Base-by-base conservation (phyloP, 2,113 vertebrate species). In the Aspiorhynchus laticeps region DNA sequence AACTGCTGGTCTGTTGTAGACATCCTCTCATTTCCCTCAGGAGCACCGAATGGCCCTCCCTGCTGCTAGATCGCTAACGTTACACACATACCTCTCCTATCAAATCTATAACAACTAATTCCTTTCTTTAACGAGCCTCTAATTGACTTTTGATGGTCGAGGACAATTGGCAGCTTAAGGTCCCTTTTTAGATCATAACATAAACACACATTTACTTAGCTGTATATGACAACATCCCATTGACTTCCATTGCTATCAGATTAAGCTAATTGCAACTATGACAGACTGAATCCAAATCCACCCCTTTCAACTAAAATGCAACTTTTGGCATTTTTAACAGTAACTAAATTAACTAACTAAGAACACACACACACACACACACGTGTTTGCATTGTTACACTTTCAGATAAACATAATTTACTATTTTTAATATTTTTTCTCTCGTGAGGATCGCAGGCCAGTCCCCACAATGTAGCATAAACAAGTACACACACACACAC, bases 61-160 rank as follows among this genome's bases (percentile, higher is more conserved):
- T 31, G 53, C 90, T 89, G 93, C 93, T 93, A 94, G 93, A 92
- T 93, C 26, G 53, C 0, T 88, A 93, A 91, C 88, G 71, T 86
- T 46, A 86, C 46, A 77, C 87, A 73, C 85, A 59, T 75, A 75
- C 91, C 94, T 93, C 91, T 93, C 92, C 91, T 91, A 90, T 92
- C 93, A 91, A 91, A 93, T 91, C 93, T 92, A 93, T 92, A 92
- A 92, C 90, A 93, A 94, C 90, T 93, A 91, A 95, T 92, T 93
- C 93, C 48, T 87, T 89, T 90, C 93, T 94, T 92, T 94, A 95
- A 94, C 93, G 93, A 93, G 90, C 53, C 88, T 93, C 86, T 95
- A 95, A 96, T 94, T 88, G 82, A 93, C 92, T 92, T 91, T 83
- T 91, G 90, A 88, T 85, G 85, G 79, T 26, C 74, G 87, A 86